Evolutionary conservation across 2,888 invertebrate species (phyloP), one percentile per base, ranked within the genome.

Genomic region (Cerastoderma edule): DNA sequence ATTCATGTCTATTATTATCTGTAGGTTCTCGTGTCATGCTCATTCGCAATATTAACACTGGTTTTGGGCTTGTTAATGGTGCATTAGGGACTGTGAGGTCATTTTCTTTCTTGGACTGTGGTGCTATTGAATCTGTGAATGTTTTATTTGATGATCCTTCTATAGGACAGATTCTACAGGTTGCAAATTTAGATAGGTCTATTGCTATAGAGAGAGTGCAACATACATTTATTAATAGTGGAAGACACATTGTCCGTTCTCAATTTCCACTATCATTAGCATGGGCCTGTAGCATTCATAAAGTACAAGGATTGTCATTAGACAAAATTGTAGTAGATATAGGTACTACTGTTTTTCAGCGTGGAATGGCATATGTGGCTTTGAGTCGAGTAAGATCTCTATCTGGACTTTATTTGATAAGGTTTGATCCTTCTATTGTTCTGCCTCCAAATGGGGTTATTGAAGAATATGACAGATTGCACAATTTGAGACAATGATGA

Each of bases 321-420:
- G 22, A 44, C 13, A 75, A 76, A 35, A 68, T 64, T 33, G 76
- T 57, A n/a, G 63, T 78, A 30, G 75, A 65, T 57, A 28, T 76
- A 32, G 73, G 73, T n/a, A 30, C 24, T 24, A 39, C 69, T 64
- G 53, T 75, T 6, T 79, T 79, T 72, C 70, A 69, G 63, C 73
- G 69, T 28, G 78, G 76, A 30, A 68, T 73, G 77, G 65, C 70
- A 48, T 83, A 83, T 79, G 79, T 83, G 30, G 83, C 79, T 64
- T 44, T 75, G 13, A 83, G 79, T 70, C 39, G 83, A 54, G 72
- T 83, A 44, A 64, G 35, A 53, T 48, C 68, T 24, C 56, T 74
- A 30, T 57, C 57, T 46, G 69, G 69, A 13, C 35, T 69, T 19
- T 60, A 22, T 24, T 24, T 69, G n/a, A 22, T 60, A 22, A 69